Conservation (phyloP, 2,888 invertebrate genomes). For the Amphipoea oculea region DNA sequence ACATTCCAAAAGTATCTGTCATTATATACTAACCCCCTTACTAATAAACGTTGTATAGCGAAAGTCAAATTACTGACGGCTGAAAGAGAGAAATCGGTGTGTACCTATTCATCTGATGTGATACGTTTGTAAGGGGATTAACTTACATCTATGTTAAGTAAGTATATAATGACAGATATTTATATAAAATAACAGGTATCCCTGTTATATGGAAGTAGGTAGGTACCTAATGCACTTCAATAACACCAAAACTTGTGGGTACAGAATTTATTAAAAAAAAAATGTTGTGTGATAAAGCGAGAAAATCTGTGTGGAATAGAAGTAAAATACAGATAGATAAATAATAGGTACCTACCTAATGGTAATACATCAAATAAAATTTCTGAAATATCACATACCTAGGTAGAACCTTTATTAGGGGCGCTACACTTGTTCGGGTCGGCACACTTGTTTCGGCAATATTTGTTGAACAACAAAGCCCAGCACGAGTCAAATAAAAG, state of each 20-base stretch:
- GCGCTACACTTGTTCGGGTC: not conserved
- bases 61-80: no score
- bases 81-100: no score
- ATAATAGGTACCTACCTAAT: not conserved
- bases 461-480: not conserved
- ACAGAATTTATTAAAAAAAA: no score
- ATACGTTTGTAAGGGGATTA: no score
- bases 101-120: no score
- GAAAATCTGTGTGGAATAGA: not conserved
- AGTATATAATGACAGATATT: no score
- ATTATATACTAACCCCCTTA: not conserved
- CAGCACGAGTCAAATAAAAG: not conserved
- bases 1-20: not conserved
- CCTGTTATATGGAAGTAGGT: not conserved
- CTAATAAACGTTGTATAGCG: no score
- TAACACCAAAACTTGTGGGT: not conserved
- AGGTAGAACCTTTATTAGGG: not conserved
- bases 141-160: no score
- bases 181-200: no score
- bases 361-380: not conserved
- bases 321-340: not conserved
- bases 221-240: not conserved
- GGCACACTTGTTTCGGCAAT: not conserved
- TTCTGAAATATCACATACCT: not conserved
- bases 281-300: not conserved